Percentiles rank a stretch among this genome's conserved stretches.
These are phyloP conservation scores for Cromileptes altivelis DNA, from an alignment of 2,113 vertebrate species.

Conservation along the genomic window DNA sequence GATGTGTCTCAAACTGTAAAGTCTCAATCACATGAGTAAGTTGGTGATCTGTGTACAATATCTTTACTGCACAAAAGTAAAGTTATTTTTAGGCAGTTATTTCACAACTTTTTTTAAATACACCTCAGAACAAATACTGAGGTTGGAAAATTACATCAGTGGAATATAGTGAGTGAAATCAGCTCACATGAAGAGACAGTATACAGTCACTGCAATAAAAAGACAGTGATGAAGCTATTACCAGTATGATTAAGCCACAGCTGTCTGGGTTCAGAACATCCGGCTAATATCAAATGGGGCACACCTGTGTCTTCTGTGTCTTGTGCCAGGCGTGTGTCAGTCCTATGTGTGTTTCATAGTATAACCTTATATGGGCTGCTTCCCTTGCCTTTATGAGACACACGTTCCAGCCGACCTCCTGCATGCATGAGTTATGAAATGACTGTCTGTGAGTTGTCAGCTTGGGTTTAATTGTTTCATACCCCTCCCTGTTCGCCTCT, in stretches of 20 bases:
- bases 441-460: slow-evolving; percentile 54
- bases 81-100: too few relatives aligned
- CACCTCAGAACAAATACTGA: too few relatives aligned
- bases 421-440: slow-evolving; percentile 54
- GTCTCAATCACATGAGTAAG: too few relatives aligned
- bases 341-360: slow-evolving; percentile 22
- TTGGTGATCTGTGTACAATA: too few relatives aligned
- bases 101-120: too few relatives aligned
- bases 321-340: slow-evolving; percentile 56
- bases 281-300: slow-evolving; percentile 8
- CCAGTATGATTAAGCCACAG: slow-evolving; percentile 30
- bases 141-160: slow-evolving; percentile 16
- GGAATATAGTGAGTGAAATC: slow-evolving; percentile 15
- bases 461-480: slow-evolving; percentile 31
- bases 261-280: slow-evolving; percentile 44
- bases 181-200: not conserved
- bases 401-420: slow-evolving; percentile 6
- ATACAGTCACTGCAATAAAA: slow-evolving; percentile 9
- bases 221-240: slow-evolving; percentile 30
- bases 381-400: not conserved
- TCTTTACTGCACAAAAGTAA: too few relatives aligned
- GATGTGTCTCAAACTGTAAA: too few relatives aligned
- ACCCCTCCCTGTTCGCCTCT: slow-evolving; percentile 26
- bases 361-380: slow-evolving; percentile 49
- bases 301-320: slow-evolving; percentile 59